Evolutionary conservation across 1,140 invertebrate genomes (phyloP), one percentile per base, ranked within the genome.

Genomic region (Drosophila sucinea): DNA sequence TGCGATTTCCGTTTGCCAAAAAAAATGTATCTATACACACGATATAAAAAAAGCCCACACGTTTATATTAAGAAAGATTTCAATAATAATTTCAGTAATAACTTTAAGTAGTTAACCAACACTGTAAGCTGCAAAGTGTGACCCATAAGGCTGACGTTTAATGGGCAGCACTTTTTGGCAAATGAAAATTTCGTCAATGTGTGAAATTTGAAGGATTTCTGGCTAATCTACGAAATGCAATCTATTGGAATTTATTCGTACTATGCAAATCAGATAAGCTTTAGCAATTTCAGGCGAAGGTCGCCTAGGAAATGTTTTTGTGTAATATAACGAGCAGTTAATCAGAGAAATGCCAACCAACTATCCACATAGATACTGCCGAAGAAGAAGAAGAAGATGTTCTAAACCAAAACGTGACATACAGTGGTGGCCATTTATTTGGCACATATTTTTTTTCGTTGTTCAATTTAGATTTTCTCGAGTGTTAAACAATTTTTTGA

Each of bases 391-490:
- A 47, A 47, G 23, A 17, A 17, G 17, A 47, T 17, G 17, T 17
- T 7, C 11, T 56, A 61, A 51, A 66, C 17, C 69, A 70, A 80
- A 83, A 79, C 67, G 73, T 79, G 79, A 77, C 76, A 77, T 56
- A n/a, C n/a, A n/a, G n/a, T n/a, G n/a, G n/a, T n/a, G n/a, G n/a
- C n/a, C n/a, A n/a, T n/a, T n/a, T n/a, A n/a, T n/a, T n/a, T n/a
- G n/a, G n/a, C n/a, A n/a, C n/a, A n/a, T n/a, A n/a, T n/a, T n/a
- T n/a, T n/a, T n/a, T n/a, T n/a, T n/a, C n/a, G n/a, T n/a, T n/a
- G n/a, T n/a, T n/a, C n/a, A n/a, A n/a, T n/a, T n/a, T n/a, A n/a
- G n/a, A n/a, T n/a, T n/a, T n/a, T n/a, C n/a, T n/a, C n/a, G n/a
- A n/a, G n/a, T n/a, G n/a, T n/a, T n/a, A n/a, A n/a, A n/a, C n/a